Conservation (phyloP, 2,113 vertebrate genomes). For the Grus americana region DNA sequence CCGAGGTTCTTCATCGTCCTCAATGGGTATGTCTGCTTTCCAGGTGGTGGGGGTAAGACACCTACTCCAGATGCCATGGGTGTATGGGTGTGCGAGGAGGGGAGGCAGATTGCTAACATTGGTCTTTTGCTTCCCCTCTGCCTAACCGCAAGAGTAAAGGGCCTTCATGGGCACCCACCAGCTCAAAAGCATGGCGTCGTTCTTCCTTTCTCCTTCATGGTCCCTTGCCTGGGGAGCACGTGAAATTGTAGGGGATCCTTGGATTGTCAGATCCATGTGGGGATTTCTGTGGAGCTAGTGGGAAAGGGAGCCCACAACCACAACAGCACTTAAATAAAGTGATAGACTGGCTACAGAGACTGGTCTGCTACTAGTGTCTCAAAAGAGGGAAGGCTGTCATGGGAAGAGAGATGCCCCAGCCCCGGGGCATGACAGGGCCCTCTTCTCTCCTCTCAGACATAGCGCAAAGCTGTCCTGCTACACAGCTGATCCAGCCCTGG, state of each 20-base stretch:
- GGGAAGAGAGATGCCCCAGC: neutral
- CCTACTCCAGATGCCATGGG: neutral
- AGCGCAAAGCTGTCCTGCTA: neutral
- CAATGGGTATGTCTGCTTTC: neutral
- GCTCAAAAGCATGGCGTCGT: accelerated
- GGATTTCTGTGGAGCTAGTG: neutral
- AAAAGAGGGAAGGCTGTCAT: neutral
- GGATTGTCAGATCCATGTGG: neutral
- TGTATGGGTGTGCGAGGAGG: accelerated
- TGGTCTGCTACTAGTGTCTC: neutral
- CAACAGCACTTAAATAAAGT: neutral
- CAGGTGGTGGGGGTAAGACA: neutral
- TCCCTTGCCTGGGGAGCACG: neutral
- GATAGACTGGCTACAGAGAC: neutral
- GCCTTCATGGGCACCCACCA: neutral
- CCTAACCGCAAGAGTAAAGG: neutral
- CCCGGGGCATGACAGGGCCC: neutral
- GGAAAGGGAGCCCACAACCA: neutral
- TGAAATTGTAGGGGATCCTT: neutral
- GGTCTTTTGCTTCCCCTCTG: neutral
- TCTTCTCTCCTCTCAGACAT: neutral
- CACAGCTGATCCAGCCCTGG: neutral
- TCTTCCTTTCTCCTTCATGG: neutral
- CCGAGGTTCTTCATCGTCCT: neutral
- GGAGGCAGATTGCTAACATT: neutral